phyloP scores from a whole-genome alignment of 1,140 invertebrate genomes.

The Calliopsis andreniformis region DNA sequence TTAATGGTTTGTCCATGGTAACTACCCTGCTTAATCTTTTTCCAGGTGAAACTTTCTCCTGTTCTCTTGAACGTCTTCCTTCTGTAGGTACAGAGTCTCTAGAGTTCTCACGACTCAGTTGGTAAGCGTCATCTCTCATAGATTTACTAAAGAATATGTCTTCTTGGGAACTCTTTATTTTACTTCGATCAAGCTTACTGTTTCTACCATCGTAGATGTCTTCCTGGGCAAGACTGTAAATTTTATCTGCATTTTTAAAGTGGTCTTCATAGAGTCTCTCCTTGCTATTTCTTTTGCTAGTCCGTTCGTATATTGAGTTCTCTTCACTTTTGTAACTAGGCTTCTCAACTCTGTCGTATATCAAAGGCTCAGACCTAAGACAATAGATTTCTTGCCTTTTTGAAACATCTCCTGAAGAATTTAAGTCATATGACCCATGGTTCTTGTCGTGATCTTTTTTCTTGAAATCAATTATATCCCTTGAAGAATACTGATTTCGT shows the following conservation, averaged over 20 bases:
- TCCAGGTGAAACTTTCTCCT: constrained; percentile 47
- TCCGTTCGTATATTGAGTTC: constrained; percentile 66
- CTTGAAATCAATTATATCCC: constrained; percentile 19
- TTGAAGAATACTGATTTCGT: not conserved
- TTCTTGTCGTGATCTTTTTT: constrained; percentile 58
- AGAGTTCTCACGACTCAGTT: constrained; percentile 27
- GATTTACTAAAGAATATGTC: constrained; percentile 61
- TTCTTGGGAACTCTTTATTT: constrained; percentile 51
- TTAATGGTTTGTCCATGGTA: constrained; percentile 64
- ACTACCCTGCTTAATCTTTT: constrained; percentile 57
- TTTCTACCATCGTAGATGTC: constrained; percentile 62
- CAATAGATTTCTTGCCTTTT: constrained; percentile 21
- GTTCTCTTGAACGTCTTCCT: constrained; percentile 43
- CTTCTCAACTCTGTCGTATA: constrained; percentile 54
- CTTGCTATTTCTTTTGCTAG: constrained; percentile 34
- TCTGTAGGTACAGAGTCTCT: constrained; percentile 10
- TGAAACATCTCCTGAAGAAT: not conserved
- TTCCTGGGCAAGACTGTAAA: constrained; percentile 70
- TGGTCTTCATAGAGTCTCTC: constrained; percentile 66
- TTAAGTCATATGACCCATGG: constrained; percentile 57
- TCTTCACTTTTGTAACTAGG: constrained; percentile 45
- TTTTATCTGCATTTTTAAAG: constrained; percentile 78
- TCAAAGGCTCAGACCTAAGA: not conserved
- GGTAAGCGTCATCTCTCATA: constrained; percentile 6
- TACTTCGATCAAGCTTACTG: constrained; percentile 26